Conservation (phyloP, 2,888 invertebrate genomes). For the Aphodius granarius region DNA sequence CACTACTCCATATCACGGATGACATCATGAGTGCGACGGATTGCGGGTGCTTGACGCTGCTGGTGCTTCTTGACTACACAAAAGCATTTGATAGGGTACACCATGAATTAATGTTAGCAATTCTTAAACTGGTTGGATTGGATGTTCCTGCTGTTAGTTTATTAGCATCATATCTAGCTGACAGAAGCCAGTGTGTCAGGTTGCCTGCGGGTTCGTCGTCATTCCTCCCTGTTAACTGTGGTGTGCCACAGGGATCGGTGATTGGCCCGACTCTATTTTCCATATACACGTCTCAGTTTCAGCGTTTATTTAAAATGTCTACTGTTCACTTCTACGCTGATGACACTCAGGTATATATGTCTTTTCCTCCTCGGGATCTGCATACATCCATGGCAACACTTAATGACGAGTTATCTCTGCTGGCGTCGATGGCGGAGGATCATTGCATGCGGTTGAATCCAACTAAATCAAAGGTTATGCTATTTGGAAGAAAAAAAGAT, state of each 20-base stretch:
- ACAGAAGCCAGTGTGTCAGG: background rate
- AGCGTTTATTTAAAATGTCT: background rate
- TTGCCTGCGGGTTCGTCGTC: background rate
- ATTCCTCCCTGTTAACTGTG: background rate
- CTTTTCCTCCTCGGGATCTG: background rate
- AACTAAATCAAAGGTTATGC: background rate
- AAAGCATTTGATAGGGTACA: conserved; percentile 14
- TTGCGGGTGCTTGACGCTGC: conserved; percentile 30
- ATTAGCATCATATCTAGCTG: background rate
- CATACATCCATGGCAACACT: background rate
- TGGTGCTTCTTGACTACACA: conserved; percentile 23
- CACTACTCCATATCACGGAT: conserved; percentile 9
- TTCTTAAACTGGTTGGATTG: background rate
- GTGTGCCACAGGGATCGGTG: background rate
- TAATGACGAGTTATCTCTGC: background rate
- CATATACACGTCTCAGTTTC: background rate
- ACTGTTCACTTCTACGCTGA: background rate
- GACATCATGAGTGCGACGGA: conserved; percentile 22
- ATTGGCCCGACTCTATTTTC: background rate
- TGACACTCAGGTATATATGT: background rate
- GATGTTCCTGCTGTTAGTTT: background rate
- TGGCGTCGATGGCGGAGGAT: background rate
- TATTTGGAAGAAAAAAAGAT: background rate
- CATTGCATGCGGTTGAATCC: background rate
- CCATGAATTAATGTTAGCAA: conserved; percentile 1